Percentiles rank a stretch among this genome's conserved stretches.
These are phyloP conservation scores for Lasioglossum pauxillum DNA, from an alignment of 2,888 invertebrate species.

Conservation along the genomic window DNA sequence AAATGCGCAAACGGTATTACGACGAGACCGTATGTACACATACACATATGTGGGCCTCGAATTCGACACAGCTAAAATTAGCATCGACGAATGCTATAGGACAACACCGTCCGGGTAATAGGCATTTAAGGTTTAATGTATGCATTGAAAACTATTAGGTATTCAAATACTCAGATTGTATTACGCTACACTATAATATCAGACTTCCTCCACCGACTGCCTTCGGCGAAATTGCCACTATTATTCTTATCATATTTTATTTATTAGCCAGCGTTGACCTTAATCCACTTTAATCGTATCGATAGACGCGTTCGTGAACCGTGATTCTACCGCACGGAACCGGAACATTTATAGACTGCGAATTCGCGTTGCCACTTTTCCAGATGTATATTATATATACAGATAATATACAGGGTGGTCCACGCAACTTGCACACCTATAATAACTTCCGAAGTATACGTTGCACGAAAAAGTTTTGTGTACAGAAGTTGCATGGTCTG, in stretches of 20 bases:
- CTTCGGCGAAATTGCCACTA: constrained; percentile 74
- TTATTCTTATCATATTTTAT: constrained; percentile 77
- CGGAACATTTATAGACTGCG: not conserved
- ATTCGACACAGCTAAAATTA: constrained; percentile 75
- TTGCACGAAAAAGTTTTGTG: too few relatives aligned
- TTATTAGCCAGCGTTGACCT: constrained; percentile 72
- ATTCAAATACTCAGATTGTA: constrained; percentile 82
- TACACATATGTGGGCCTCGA: constrained; percentile 58
- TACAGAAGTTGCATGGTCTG: too few relatives aligned
- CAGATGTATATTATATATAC: too few relatives aligned
- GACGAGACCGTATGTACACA: constrained; percentile 1
- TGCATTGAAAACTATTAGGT: constrained; percentile 83
- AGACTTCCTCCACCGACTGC: constrained; percentile 66
- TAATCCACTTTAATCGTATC: constrained; percentile 66
- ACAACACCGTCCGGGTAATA: constrained; percentile 76
- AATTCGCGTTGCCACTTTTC: not conserved
- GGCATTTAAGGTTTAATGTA: constrained; percentile 80
- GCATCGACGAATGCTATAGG: constrained; percentile 71
- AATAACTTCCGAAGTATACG: too few relatives aligned
- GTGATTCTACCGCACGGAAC: constrained; percentile 12
- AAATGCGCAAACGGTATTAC: constrained; percentile 36
- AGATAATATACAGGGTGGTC: too few relatives aligned
- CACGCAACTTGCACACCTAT: too few relatives aligned
- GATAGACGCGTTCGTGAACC: constrained; percentile 37
- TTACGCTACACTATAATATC: constrained; percentile 76